Conservation (phyloP, 2,888 invertebrate species). For the Drosophila mettleri region DNA sequence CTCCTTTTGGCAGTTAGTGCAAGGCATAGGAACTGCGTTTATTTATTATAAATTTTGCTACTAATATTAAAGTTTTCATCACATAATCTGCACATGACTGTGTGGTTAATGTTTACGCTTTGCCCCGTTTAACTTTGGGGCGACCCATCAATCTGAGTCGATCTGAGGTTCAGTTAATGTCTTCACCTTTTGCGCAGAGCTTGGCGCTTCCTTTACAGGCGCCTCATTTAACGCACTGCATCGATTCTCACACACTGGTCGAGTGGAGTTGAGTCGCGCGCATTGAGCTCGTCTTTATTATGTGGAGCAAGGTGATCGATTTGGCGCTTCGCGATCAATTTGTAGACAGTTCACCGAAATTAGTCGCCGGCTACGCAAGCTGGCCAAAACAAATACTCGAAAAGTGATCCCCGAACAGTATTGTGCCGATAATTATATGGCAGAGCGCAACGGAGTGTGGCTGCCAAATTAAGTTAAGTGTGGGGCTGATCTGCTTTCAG, state of each 20-base stretch:
- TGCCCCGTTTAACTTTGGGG: slow-evolving; percentile 1
- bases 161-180: slow-evolving; percentile 47
- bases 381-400: slow-evolving; percentile 69
- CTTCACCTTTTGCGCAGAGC: slow-evolving; percentile 33
- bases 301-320: slow-evolving; percentile 84
- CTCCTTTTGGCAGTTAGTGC: too few species aligned
- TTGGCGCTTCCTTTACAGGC: slow-evolving; percentile 49
- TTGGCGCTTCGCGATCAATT: slow-evolving; percentile 85
- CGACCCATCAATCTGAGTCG: slow-evolving; percentile 29
- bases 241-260: slow-evolving; percentile 70
- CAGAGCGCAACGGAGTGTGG: slow-evolving; percentile 71
- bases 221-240: slow-evolving; percentile 53
- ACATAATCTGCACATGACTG: neutral
- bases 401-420: slow-evolving; percentile 56
- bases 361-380: slow-evolving; percentile 48
- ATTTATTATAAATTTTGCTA: slow-evolving; percentile 2
- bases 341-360: slow-evolving; percentile 79
- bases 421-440: slow-evolving; percentile 82
- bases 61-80: slow-evolving; percentile 1
- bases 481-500: slow-evolving; percentile 79
- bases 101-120: slow-evolving; percentile 2
- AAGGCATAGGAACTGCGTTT: neutral
- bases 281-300: slow-evolving; percentile 68
- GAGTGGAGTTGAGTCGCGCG: slow-evolving; percentile 31
- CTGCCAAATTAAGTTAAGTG: slow-evolving; percentile 85